phyloP scores from a whole-genome alignment of 2,888 invertebrate species.

The Habrosyne pyritoides region DNA sequence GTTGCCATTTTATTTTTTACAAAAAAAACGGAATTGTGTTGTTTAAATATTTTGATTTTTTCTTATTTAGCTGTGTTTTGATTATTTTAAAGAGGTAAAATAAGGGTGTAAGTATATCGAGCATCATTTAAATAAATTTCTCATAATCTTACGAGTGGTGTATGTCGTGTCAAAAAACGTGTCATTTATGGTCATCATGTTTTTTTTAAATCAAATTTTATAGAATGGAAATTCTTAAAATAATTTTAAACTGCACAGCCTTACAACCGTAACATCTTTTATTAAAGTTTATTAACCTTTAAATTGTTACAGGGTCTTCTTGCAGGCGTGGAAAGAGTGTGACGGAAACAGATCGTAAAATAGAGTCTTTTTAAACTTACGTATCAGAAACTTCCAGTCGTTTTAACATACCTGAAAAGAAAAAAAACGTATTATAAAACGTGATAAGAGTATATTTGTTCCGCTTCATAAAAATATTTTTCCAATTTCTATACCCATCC shows the following conservation, averaged over 20 bases:
- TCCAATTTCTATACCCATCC: constrained; percentile 17
- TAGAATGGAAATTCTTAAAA: too few relatives aligned
- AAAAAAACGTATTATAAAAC: constrained; percentile 12
- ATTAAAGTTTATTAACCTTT: background rate
- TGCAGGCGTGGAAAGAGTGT: constrained; percentile 3
- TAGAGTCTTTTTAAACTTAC: constrained; percentile 22
- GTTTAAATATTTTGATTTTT: too few relatives aligned
- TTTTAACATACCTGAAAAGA: constrained; percentile 48
- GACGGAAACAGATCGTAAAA: background rate
- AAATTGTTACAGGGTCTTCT: background rate
- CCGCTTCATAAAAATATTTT: background rate
- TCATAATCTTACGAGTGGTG: too few relatives aligned
- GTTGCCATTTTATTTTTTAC: constrained; percentile 20
- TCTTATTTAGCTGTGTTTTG: too few relatives aligned
- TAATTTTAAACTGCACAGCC: too few relatives aligned
- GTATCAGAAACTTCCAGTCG: background rate
- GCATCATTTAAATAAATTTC: too few relatives aligned
- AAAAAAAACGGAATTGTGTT: background rate
- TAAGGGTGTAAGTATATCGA: too few relatives aligned
- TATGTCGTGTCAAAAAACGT: too few relatives aligned
- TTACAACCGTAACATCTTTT: background rate
- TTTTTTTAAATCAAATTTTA: too few relatives aligned
- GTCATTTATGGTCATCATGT: too few relatives aligned
- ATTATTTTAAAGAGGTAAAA: too few relatives aligned
- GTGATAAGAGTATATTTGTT: constrained; percentile 13